A percentile compares a stretch with the other conserved stretches of the same genome.
phyloP scores from a whole-genome alignment of 2,797 vertebrate genomes.

The Helarctos malayanus region DNA sequence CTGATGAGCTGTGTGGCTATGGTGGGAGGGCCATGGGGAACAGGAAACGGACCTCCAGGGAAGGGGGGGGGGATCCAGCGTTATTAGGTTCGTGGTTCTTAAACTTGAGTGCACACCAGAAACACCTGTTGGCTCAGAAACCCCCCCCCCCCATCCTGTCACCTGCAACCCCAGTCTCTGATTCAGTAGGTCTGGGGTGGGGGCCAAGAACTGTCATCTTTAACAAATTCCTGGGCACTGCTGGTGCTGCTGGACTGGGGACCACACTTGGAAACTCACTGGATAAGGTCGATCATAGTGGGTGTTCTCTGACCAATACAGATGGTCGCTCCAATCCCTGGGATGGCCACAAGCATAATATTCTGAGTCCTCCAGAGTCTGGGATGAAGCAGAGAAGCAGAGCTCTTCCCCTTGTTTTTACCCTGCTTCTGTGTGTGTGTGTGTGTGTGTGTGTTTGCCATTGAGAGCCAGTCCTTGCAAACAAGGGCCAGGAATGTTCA shows the following conservation, averaged over 20 bases:
- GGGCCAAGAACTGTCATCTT: background rate
- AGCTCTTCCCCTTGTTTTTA: background rate
- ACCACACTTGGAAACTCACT: background rate
- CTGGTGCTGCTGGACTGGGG: background rate
- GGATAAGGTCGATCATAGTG: background rate
- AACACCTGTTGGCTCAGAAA: background rate
- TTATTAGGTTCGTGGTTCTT: background rate
- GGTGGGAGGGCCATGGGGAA: background rate
- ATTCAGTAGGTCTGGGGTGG: background rate
- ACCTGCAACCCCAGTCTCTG: background rate
- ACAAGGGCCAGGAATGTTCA: background rate
- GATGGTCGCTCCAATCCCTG: fast-evolving
- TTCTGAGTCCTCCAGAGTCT: background rate
- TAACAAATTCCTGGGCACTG: background rate
- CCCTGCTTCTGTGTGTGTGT: background rate
- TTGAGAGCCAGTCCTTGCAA: constrained; percentile 1
- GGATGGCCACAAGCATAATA: background rate
- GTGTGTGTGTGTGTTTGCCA: background rate
- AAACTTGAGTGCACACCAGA: background rate
- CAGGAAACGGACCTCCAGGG: background rate
- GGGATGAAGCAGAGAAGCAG: background rate
- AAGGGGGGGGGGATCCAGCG: background rate
- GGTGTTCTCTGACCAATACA: background rate
- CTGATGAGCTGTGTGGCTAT: no score
- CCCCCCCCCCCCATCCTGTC: background rate